phyloP scores from a whole-genome alignment of 2,888 invertebrate genomes.

The Lasioglossum zephyrum region DNA sequence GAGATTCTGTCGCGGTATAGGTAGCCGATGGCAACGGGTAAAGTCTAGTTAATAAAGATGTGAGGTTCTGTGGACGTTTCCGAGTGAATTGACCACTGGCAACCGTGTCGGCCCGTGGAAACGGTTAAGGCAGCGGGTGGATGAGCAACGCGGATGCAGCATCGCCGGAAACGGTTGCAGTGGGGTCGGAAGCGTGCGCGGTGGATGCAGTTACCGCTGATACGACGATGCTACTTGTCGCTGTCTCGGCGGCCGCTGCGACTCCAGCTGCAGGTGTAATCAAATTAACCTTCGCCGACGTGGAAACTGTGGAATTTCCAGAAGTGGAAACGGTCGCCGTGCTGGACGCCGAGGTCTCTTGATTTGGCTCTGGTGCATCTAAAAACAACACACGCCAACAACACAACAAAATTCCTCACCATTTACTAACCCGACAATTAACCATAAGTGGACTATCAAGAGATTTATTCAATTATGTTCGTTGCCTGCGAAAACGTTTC shows the following conservation, averaged over 20 bases:
- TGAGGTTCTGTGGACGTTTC: background rate
- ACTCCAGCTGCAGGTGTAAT: slow-evolving; percentile 37
- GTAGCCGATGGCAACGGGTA: background rate
- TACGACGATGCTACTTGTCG: slow-evolving; percentile 49
- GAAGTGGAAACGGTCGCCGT: slow-evolving; percentile 18
- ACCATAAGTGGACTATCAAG: background rate
- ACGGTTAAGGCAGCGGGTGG: background rate
- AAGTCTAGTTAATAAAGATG: background rate
- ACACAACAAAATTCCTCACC: background rate
- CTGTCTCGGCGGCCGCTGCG: slow-evolving; percentile 18
- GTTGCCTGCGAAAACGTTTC: too few relatives aligned
- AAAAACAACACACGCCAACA: slow-evolving; percentile 8
- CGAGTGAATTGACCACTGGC: background rate
- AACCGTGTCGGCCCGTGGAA: background rate
- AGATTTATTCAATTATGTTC: too few relatives aligned
- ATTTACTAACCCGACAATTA: background rate
- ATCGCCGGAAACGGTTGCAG: slow-evolving; percentile 67
- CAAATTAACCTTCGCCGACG: slow-evolving; percentile 47
- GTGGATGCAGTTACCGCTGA: slow-evolving; percentile 62
- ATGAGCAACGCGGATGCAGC: slow-evolving; percentile 24
- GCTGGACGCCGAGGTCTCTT: slow-evolving; percentile 12
- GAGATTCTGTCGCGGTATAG: background rate
- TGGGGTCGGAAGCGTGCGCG: slow-evolving; percentile 68
- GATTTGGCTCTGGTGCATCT: slow-evolving; percentile 15
- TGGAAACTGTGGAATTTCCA: slow-evolving; percentile 27